phyloP scores from a whole-genome alignment of 2,888 invertebrate species.

The Ichneumon xanthorius region DNA sequence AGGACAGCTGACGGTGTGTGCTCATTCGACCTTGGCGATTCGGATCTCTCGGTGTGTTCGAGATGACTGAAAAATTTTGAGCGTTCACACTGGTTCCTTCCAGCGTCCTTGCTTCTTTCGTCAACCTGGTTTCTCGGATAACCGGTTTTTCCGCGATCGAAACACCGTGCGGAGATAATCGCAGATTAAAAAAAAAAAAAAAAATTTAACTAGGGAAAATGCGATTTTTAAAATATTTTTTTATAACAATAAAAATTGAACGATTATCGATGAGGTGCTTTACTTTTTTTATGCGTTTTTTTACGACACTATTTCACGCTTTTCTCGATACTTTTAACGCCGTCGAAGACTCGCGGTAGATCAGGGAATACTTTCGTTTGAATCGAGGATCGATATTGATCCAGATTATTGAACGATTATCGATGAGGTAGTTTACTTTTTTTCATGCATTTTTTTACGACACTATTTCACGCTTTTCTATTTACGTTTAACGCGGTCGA shows the following conservation, averaged over 20 bases:
- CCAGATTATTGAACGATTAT: no score
- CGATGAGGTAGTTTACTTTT: background rate
- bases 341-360: constrained; percentile 10
- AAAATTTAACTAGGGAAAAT: background rate
- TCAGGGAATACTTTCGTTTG: background rate
- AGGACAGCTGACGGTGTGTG: background rate
- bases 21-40: constrained; percentile 49
- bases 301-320: background rate
- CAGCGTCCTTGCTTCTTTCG: constrained; percentile 54
- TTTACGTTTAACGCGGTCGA: background rate
- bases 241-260: background rate
- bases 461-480: background rate
- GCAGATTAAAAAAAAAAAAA: no score
- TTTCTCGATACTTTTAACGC: background rate
- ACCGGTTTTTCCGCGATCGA: constrained; percentile 39
- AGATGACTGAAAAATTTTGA: constrained; percentile 8
- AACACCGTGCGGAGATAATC: background rate
- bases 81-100: constrained; percentile 13
- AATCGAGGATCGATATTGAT: constrained; percentile 2
- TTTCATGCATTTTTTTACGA: background rate
- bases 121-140: constrained; percentile 27
- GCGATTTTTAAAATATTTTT: background rate
- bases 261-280: background rate
- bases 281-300: background rate
- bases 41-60: background rate